Base-by-base conservation (phyloP, 2,113 vertebrate species). In the Chauna torquata region DNA sequence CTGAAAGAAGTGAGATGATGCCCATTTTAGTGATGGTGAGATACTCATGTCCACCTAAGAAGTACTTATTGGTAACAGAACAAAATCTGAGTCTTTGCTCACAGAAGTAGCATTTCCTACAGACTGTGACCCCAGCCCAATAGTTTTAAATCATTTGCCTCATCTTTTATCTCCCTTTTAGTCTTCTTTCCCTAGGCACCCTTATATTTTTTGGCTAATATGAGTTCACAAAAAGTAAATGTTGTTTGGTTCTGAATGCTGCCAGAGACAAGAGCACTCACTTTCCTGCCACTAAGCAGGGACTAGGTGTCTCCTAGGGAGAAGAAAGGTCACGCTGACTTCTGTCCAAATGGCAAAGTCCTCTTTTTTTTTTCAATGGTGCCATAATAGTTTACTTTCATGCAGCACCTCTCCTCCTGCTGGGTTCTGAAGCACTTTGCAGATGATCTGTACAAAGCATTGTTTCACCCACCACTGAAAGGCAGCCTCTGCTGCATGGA, bases 181-280 rank as follows among this genome's bases (percentile, higher is more conserved):
- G 57, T 27, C 27, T 79, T 57, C 49, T 82, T 90, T 90, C 71
- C 45, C 15, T 69, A 5, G 44, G 24, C 16, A 91, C 19, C 1
- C 6, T 76, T 32, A 23, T 3, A 38, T 78, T 85, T 89, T 89
- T 65, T 61, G 79, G 0, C 42, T 68, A 7, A 86, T 88, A 23
- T n/a, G 30, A 59, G 59, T 57, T 78, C 94, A 66, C 47, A 94
- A 40, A 50, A 78, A 87, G 47, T 52, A 92, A 97, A 96, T 89
- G 79, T 9, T 91, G 40, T 91, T 96, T 69, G 92, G 84, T 86
- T 90, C 70, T 95, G 86, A 94, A 84, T 90, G 88, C 76, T 94
- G 90, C 52, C 6, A 78, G 49, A 92, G 85, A 49, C 54, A 72
- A 72, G 17, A 87, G 71, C 36, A 7, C 86, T 86, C 74, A 64